phyloP scores from a whole-genome alignment of 2,888 invertebrate species.

The Chaitophorus viminalis region DNA sequence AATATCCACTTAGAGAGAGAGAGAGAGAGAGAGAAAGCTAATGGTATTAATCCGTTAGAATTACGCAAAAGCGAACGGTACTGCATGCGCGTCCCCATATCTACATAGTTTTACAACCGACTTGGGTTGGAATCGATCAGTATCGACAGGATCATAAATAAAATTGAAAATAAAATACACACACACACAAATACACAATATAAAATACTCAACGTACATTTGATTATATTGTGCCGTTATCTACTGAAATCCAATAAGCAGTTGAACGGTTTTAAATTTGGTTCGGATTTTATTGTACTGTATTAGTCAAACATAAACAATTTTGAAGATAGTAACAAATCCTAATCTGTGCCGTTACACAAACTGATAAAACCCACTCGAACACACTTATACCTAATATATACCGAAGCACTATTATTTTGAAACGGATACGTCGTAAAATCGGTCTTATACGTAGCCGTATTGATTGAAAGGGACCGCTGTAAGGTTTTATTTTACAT shows the following conservation, averaged over 20 bases:
- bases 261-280: constrained; percentile 49
- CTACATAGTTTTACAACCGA: neutral
- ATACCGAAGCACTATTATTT: neutral
- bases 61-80: constrained; percentile 30
- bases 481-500: neutral
- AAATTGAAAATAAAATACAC: neutral
- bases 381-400: neutral
- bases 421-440: neutral
- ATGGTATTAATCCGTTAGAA: constrained; percentile 32
- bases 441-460: neutral
- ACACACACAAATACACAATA: too few relatives aligned
- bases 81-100: neutral
- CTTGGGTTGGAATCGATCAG: neutral
- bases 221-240: constrained; percentile 22
- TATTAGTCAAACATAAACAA: constrained; percentile 57
- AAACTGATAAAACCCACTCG: constrained; percentile 37
- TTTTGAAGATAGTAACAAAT: constrained; percentile 50
- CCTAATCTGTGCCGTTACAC: constrained; percentile 48
- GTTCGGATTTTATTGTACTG: constrained; percentile 57
- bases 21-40: neutral
- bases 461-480: neutral
- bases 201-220: constrained; percentile 19
- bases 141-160: constrained; percentile 30
- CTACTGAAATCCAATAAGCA: constrained; percentile 54
- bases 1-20: neutral